Conservation (phyloP, 1,140 invertebrate genomes). For the Brachionus paranguensis region DNA sequence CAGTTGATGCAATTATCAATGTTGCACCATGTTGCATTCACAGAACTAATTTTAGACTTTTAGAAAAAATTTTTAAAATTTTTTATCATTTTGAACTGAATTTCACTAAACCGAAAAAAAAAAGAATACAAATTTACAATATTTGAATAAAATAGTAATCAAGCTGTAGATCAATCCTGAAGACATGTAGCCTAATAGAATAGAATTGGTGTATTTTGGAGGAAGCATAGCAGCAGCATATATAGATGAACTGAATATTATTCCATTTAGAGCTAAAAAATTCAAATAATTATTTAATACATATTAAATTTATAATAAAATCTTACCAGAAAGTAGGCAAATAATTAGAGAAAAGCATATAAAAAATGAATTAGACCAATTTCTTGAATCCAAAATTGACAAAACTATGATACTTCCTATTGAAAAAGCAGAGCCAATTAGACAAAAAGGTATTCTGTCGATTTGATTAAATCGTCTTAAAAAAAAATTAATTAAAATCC, state of each 20-base stretch:
- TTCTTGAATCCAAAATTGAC: conserved; percentile 11
- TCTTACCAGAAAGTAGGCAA: background rate
- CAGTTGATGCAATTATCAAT: too few relatives aligned
- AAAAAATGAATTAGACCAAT: conserved; percentile 38
- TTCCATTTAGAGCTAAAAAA: background rate
- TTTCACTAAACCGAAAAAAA: background rate
- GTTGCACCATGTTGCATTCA: too few relatives aligned
- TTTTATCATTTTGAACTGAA: too few relatives aligned
- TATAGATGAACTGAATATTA: conserved; percentile 23
- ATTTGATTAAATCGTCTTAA: conserved; percentile 30
- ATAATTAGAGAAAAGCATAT: conserved; percentile 14
- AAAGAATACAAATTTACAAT: background rate
- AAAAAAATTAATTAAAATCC: background rate
- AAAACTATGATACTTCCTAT: background rate
- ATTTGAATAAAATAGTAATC: background rate
- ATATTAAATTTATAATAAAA: too few relatives aligned
- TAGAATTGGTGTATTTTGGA: background rate
- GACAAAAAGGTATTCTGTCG: conserved; percentile 6
- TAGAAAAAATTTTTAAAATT: too few relatives aligned
- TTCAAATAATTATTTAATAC: too few relatives aligned
- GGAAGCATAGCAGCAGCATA: conserved; percentile 31
- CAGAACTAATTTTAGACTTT: too few relatives aligned
- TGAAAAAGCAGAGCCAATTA: background rate
- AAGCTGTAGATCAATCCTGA: background rate
- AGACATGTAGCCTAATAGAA: background rate